Evolutionary conservation across 1,140 invertebrate genomes (phyloP).

Genomic region (Bradynema listronoti): DNA sequence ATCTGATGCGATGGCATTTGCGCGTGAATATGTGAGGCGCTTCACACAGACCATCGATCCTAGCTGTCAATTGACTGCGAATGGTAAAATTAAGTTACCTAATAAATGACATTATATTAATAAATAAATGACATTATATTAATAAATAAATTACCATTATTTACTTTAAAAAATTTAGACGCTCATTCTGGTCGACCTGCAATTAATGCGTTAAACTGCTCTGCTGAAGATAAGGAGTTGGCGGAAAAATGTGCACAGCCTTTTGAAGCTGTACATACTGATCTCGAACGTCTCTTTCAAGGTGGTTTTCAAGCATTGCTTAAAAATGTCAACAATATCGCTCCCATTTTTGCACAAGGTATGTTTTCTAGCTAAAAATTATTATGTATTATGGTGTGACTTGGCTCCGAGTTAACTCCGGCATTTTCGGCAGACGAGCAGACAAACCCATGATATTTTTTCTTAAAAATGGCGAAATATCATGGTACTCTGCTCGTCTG

Average conservation of each 20-base stretch:
- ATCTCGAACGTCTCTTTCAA: conserved; percentile 50
- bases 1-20: conserved; percentile 27
- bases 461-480: too few relatives aligned
- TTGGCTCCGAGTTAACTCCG: too few relatives aligned
- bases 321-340: conserved; percentile 53
- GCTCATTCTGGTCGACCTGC: conserved; percentile 26
- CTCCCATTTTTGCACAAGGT: conserved; percentile 53
- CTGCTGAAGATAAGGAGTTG: conserved; percentile 40
- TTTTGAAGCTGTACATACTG: conserved; percentile 38
- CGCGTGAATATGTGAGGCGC: conserved; percentile 41
- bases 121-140: too few relatives aligned
- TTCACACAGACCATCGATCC: conserved; percentile 50
- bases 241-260: conserved; percentile 54
- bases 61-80: conserved; percentile 25
- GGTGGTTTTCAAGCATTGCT: conserved; percentile 51
- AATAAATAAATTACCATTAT: too few relatives aligned
- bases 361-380: too few relatives aligned
- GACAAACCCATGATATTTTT: too few relatives aligned
- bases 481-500: too few relatives aligned
- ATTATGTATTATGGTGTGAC: too few relatives aligned
- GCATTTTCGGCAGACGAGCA: too few relatives aligned
- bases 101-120: too few relatives aligned
- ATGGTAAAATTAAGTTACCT: too few relatives aligned
- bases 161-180: background rate
- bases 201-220: conserved; percentile 37